Evolutionary conservation across 2,797 vertebrate genomes (phyloP), one percentile per base, ranked within the genome.

Genomic region (Myotis planiceps): DNA sequence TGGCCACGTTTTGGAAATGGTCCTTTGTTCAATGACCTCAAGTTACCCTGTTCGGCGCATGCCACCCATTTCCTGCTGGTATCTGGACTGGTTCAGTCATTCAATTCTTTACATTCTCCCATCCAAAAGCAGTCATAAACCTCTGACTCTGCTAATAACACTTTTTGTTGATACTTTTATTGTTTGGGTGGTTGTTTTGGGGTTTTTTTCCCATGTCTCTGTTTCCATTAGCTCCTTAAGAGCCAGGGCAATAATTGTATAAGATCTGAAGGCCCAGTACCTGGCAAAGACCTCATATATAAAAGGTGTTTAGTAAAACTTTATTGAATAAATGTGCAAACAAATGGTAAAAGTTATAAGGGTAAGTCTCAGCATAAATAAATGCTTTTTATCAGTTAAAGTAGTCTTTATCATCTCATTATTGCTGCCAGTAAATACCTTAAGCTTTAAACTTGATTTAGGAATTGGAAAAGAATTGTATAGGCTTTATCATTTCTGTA

Each of bases 401-500:
- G 29, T 79, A 45, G 55, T 19, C 72, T 78, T 79, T 74, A 85
- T 83, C 27, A 51, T 82, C 71, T 81, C 63, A 85, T 65, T 94
- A 75, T 47, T 94, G 37, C 37, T 71, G 29, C 39, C 74, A 92
- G 90, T 88, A 96, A 97, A 88, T 93, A 94, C 32, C 87, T 86
- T 75, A 72, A 90, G 88, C 60, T 78, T 89, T 89, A 71, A 91
- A 91, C 53, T 93, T 93, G 78, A 90, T 95, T 96, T 96, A 92
- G 65, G 29, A 96, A 92, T 74, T 93, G 29, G 37, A 71, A 86
- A 92, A 76, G 42, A 95, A 63, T 66, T 94, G 55, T 71, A 88
- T 9, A 72, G 53, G 55, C 49, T 88, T 86, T 91, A 95, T 92
- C 83, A 71, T 49, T 85, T 96, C n/a, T 74, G 5, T 32, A 6